Evolutionary conservation across 2,888 invertebrate genomes (phyloP).

Genomic region (Caenorhabditis sinica): DNA sequence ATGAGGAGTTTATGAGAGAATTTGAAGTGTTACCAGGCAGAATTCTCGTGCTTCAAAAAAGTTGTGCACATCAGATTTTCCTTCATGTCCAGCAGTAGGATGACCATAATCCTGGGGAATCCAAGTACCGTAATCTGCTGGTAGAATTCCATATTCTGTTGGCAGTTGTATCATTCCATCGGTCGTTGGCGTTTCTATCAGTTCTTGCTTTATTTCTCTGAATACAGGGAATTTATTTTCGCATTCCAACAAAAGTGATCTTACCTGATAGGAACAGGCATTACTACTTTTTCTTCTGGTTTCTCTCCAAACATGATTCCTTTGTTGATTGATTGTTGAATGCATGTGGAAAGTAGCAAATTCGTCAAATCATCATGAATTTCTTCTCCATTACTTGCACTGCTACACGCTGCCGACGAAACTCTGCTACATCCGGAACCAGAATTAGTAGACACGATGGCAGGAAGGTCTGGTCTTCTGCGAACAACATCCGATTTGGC

Average conservation of each 20-base stretch:
- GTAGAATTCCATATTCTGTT: slow-evolving; percentile 74
- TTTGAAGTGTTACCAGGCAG: slow-evolving; percentile 28
- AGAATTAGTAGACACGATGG: slow-evolving; percentile 41
- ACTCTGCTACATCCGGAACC: slow-evolving; percentile 65
- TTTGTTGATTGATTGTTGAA: slow-evolving; percentile 60
- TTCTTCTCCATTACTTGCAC: slow-evolving; percentile 35
- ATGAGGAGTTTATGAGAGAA: neutral
- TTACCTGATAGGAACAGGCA: slow-evolving; percentile 21
- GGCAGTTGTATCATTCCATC: slow-evolving; percentile 75
- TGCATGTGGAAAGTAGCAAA: slow-evolving; percentile 25
- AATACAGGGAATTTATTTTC: slow-evolving; percentile 5
- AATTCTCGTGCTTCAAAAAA: slow-evolving; percentile 70
- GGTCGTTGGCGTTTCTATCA: slow-evolving; percentile 44
- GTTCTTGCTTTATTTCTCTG: slow-evolving; percentile 68
- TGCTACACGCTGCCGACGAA: slow-evolving; percentile 43
- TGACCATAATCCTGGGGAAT: slow-evolving; percentile 75
- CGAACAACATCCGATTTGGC: slow-evolving; percentile 65
- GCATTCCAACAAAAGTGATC: neutral
- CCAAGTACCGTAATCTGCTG: slow-evolving; percentile 73
- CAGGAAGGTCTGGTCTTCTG: slow-evolving; percentile 48
- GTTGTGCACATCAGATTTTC: slow-evolving; percentile 73
- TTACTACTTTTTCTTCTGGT: slow-evolving; percentile 1
- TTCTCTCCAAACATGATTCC: slow-evolving; percentile 52
- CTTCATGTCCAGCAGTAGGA: slow-evolving; percentile 73
- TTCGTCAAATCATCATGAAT: slow-evolving; percentile 25